A percentile compares a stretch with the other conserved stretches of the same genome.
These are phyloP conservation scores for Egretta garzetta DNA, from an alignment of 2,113 vertebrate species.

Conservation along the genomic window DNA sequence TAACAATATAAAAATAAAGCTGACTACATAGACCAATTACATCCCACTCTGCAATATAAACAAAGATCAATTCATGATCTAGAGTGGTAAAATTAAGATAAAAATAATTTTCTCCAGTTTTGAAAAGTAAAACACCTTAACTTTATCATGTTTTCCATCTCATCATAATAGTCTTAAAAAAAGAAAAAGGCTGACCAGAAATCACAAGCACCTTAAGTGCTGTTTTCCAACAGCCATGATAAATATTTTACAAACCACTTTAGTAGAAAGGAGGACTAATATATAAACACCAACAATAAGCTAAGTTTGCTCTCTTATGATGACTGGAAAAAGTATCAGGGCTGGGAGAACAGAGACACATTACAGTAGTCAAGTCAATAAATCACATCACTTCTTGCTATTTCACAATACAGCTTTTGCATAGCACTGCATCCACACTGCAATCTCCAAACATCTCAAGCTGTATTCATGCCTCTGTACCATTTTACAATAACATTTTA, in stretches of 20 bases:
- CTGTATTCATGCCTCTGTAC: neutral
- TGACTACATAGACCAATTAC: neutral
- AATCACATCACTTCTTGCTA: neutral
- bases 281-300: neutral
- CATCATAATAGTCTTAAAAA: neutral
- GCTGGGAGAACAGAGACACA: neutral
- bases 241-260: slow-evolving; percentile 41
- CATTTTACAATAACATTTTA: neutral
- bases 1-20: neutral
- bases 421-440: neutral
- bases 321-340: neutral
- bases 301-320: neutral
- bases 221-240: neutral
- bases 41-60: neutral
- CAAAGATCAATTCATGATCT: neutral
- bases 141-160: neutral
- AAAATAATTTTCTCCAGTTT: neutral
- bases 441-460: neutral
- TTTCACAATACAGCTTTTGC: neutral
- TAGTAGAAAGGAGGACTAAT: neutral
- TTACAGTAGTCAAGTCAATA: neutral
- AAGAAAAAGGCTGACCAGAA: neutral
- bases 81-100: neutral
- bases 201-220: neutral
- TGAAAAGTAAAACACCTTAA: neutral